Percentiles rank a stretch among this genome's conserved stretches.
Evolutionary conservation across 2,113 vertebrate species (phyloP).

Genomic region (Proteles cristata): DNA sequence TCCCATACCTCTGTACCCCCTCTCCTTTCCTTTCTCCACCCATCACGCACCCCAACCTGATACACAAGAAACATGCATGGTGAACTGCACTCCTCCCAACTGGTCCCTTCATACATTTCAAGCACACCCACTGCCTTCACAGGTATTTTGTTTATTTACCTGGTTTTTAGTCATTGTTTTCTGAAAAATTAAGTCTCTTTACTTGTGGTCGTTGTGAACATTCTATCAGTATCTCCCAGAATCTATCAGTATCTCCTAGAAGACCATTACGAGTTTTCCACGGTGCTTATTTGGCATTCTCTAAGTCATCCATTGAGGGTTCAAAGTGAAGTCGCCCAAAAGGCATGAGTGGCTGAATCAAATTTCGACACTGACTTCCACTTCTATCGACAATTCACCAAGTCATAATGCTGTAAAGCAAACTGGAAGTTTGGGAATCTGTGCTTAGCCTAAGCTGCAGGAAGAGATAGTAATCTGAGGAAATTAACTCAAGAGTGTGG

Average conservation of each 20-base stretch:
- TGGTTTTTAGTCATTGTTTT: neutral
- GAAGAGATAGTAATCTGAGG: constrained; percentile 63
- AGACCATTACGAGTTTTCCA: neutral
- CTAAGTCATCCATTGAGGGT: neutral
- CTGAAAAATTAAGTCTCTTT: neutral
- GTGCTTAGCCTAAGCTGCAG: neutral
- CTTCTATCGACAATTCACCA: neutral
- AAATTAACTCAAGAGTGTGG: constrained; percentile 48
- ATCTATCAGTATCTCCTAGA: neutral
- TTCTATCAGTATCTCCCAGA: neutral
- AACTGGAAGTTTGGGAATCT: neutral
- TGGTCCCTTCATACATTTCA: neutral
- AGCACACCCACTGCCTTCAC: neutral
- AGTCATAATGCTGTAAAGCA: neutral
- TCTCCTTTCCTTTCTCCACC: neutral
- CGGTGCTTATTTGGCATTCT: neutral
- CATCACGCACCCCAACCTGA: neutral
- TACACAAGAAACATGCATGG: neutral
- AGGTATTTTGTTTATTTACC: neutral
- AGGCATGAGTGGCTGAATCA: neutral
- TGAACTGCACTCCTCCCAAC: neutral
- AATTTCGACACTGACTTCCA: neutral
- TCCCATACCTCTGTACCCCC: too few species aligned
- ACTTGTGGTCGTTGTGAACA: neutral
- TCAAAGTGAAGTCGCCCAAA: neutral